phyloP scores from a whole-genome alignment of 2,888 invertebrate species.

The Aspidiotus rigidus region DNA sequence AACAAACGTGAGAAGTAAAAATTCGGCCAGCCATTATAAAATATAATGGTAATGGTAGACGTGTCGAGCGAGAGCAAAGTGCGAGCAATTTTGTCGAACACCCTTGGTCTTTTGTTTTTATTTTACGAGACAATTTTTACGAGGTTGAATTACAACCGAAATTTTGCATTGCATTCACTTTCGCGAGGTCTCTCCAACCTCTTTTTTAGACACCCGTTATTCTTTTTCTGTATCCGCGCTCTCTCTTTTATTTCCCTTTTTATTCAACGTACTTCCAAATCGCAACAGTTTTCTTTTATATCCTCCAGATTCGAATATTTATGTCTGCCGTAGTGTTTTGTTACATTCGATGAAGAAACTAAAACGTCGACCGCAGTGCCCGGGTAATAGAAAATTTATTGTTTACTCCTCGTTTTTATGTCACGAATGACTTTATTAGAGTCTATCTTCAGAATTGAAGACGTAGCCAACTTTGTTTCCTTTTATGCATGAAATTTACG shows the following conservation, averaged over 20 bases:
- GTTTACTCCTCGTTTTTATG: no score
- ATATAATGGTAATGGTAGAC: neutral
- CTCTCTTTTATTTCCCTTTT: no score
- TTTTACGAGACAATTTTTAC: neutral
- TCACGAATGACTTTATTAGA: no score
- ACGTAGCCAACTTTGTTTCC: no score
- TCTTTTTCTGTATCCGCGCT: no score
- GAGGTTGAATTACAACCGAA: constrained; percentile 3
- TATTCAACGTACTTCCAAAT: no score
- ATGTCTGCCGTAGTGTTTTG: neutral
- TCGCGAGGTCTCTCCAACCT: neutral
- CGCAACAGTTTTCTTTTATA: constrained; percentile 3
- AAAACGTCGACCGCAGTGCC: no score
- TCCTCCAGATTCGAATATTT: neutral
- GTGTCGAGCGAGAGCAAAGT: neutral
- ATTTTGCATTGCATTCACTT: neutral
- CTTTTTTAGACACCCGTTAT: neutral
- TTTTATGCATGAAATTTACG: no score
- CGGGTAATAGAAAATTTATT: no score
- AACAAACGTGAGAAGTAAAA: neutral
- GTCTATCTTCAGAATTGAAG: no score
- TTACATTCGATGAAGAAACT: neutral
- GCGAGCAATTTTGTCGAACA: neutral
- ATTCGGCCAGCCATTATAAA: neutral
- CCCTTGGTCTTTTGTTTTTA: neutral